Evolutionary conservation across 2,113 vertebrate species (phyloP), one percentile per base, ranked within the genome.

Genomic region (Notiomystis cincta): DNA sequence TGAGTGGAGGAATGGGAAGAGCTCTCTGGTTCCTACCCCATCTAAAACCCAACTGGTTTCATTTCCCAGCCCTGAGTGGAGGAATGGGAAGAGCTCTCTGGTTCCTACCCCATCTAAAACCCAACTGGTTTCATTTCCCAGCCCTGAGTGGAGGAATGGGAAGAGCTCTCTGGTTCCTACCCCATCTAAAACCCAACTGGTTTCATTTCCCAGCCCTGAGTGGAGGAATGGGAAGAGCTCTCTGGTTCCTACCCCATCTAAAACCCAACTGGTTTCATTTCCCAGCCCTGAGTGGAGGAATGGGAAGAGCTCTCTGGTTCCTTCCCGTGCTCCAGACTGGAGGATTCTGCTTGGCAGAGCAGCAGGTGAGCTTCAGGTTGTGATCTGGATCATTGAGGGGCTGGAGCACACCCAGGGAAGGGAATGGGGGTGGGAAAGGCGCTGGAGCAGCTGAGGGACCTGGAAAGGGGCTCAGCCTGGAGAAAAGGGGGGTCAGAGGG

Each of bases 121-220:
- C 37, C 27, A n/a, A 10, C 13, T 15, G 18, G 35, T 54, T 42
- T 42, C 42, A 42, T 15, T 38, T 40, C 66, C 57, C 48, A 28
- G 56, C n/a, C 35, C 10, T 1, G 0, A 18, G 45, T 9, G 31
- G 57, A 50, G 45, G 56, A 60, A 22, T 0, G 3, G 10, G 24
- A 51, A 7, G 19, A 71, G 17, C 14, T 24, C 15, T n/a, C n/a
- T n/a, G n/a, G n/a, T n/a, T n/a, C n/a, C n/a, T 20, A 42, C 70
- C 6, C 56, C 60, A 47, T 5, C 47, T 35, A 10, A 22, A 72
- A 35, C 13, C 37, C 27, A n/a, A 10, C 13, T 15, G 18, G 35
- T 54, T 42, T 42, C 42, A 42, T 15, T 38, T 40, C 66, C 57
- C 48, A 28, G 56, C n/a, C 35, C 10, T 1, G 0, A 18, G 45